phyloP scores from a whole-genome alignment of 2,888 invertebrate genomes.

The Hyles lineata region DNA sequence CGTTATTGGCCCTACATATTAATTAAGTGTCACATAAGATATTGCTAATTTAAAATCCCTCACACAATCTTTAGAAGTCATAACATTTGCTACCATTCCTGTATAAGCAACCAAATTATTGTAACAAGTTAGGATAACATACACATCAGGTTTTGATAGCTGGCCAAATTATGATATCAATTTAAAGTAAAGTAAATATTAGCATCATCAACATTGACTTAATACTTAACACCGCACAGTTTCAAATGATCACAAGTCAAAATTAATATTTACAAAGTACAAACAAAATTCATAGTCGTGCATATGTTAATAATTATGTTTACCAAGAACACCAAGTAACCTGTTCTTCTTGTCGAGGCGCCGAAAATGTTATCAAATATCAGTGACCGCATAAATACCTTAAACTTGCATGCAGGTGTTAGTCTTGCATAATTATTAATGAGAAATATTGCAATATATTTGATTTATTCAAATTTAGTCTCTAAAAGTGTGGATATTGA shows the following conservation, averaged over 20 bases:
- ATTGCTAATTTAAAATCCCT: too few species aligned
- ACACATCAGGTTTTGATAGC: too few species aligned
- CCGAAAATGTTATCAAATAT: background rate
- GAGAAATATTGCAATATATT: background rate
- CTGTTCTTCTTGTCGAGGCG: background rate
- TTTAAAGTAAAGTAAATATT: too few species aligned
- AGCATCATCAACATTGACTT: background rate
- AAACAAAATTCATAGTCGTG: background rate
- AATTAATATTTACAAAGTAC: background rate
- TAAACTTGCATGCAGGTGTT: conserved; percentile 16
- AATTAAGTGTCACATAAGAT: too few species aligned
- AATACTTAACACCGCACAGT: background rate
- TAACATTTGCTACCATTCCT: too few species aligned
- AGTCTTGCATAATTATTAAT: background rate
- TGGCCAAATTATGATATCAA: too few species aligned
- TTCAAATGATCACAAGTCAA: background rate
- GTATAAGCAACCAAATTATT: too few species aligned
- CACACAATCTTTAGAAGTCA: too few species aligned
- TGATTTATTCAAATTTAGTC: background rate
- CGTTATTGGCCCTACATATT: too few species aligned
- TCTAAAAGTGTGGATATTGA: too few species aligned
- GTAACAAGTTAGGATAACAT: too few species aligned
- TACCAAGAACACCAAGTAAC: background rate
- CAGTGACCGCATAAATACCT: conserved; percentile 7
- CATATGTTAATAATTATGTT: background rate